Evolutionary conservation across 23 tunicate genomes (phyloP), one percentile per base, ranked within the genome.

Genomic region (Phallusia fumigata): DNA sequence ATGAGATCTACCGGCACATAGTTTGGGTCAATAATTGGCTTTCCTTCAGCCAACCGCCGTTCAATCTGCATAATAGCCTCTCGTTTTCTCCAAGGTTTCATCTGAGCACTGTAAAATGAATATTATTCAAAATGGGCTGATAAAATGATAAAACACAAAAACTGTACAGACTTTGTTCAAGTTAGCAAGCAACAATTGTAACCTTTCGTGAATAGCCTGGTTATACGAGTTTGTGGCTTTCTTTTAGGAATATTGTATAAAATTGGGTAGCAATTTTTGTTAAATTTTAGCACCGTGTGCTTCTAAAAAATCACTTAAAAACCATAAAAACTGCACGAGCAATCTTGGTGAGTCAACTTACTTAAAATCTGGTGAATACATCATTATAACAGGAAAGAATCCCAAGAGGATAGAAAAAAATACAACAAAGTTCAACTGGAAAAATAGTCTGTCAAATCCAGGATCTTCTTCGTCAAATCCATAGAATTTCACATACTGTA

Each of bases 1-100:
- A 92, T 84, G 11, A 84, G 36, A 0, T 88, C 86, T 19, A 65
- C 72, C 6, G 97, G 97, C 80, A 78, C 97, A 65, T 64, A 92
- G 77, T 92, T 76, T 22, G 58, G 69, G 52, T 87, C 86, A 12
- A 92, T 49, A n/a, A 81, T 82, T 19, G 74, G 53, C 69, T 83
- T 76, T 73, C 93, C 97, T 28, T 65, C 53, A 1, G 88, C 97
- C 31, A 30, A 64, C 32, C 91, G 64, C 49, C 84, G 77, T 74
- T 79, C 88, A 0, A 92, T 80, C 31, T 52, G 74, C 83, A 58
- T 51, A 1, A 53, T 32, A 73, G 97, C 97, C 80, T 92, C 97
- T 28, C 86, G 76, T 64, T 40, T 35, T 49, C 79, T 81, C 95
- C 95, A 90, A 32, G 65, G 53, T 34, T 32, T 26, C 85, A 87